Evolutionary conservation across 2,113 vertebrate species (phyloP), one percentile per base, ranked within the genome.

Genomic region (Ochotona princeps): DNA sequence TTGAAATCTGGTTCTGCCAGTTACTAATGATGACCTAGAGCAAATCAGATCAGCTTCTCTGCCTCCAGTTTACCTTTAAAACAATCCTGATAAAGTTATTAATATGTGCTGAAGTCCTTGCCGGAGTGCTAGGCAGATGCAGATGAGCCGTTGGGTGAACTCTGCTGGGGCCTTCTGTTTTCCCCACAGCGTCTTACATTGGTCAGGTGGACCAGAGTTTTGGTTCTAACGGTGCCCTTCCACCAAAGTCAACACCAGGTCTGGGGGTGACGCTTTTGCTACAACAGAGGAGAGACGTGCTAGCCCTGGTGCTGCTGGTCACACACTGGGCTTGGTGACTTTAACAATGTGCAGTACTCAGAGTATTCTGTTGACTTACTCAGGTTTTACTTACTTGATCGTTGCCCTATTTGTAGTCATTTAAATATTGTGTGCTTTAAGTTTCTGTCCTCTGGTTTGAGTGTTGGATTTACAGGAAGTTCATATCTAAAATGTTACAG

Each of bases 381-480:
- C 21, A 87, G 6, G 11, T 49, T 76, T 96, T 13, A 2, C 32
- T 73, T 79, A 84, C 88, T 66, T 95, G 26, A n/a, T 44, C 18
- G 26, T 81, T 95, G 91, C 78, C 17, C 66, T 90, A 47, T 66
- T 84, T 88, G 84, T 54, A 73, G 80, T 83, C 51, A 63, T 83
- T 78, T 93, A 23, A 44, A 32, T 85, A 26, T 13, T 72, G 10
- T 72, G n/a, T 76, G 51, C 12, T 86, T 87, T 85, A 60, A 86
- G 25, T 67, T 91, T 90, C 70, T 73, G 51, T 86, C 69, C 49
- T 32, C n/a, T 38, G 63, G 20, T 94, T 92, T 89, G 83, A 93
- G 70, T 91, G 67, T 38, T 69, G 15, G 28, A 57, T 57, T 90
- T 93, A 87, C 7, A 92, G 89, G 94, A 96, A 96, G 83, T 91